A percentile compares a stretch with the other conserved stretches of the same genome.
Conservation (phyloP, 2,797 vertebrate species). For the Garrulus glandarius region DNA sequence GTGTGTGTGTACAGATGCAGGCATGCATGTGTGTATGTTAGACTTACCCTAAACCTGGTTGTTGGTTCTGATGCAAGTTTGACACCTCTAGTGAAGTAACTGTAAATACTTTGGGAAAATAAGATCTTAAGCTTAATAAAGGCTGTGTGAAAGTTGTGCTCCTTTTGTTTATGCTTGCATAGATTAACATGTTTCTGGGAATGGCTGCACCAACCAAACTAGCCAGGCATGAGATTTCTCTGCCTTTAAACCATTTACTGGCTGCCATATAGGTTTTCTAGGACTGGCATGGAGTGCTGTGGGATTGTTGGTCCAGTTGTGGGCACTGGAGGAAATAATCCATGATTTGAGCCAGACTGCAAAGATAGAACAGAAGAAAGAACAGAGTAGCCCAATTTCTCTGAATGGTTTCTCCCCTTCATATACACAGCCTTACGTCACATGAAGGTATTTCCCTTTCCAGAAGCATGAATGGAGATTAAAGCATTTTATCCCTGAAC, state of each 20-base stretch:
- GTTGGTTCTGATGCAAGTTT: not conserved
- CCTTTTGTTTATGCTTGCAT: not conserved
- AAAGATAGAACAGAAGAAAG: not conserved
- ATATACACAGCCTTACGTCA: not conserved
- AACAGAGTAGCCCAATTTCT: not conserved
- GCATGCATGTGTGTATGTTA: not conserved
- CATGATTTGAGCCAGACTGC: rapidly evolving
- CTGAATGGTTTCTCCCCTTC: not conserved
- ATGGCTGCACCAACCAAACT: not conserved
- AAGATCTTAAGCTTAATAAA: not conserved
- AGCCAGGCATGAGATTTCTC: not conserved
- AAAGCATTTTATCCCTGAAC: not conserved
- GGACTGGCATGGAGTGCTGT: not conserved
- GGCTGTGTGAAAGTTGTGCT: not conserved
- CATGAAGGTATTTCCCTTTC: not conserved
- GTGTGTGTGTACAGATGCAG: not conserved
- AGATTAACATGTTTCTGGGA: not conserved
- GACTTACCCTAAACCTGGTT: not conserved
- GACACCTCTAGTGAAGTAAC: not conserved
- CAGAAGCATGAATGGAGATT: not conserved
- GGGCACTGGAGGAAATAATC: not conserved
- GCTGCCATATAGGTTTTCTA: not conserved
- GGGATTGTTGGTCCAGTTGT: not conserved
- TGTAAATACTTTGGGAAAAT: not conserved
- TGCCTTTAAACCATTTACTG: not conserved